Evolutionary conservation across 2,113 vertebrate species (phyloP).

Genomic region (Myrmecobius fasciatus): DNA sequence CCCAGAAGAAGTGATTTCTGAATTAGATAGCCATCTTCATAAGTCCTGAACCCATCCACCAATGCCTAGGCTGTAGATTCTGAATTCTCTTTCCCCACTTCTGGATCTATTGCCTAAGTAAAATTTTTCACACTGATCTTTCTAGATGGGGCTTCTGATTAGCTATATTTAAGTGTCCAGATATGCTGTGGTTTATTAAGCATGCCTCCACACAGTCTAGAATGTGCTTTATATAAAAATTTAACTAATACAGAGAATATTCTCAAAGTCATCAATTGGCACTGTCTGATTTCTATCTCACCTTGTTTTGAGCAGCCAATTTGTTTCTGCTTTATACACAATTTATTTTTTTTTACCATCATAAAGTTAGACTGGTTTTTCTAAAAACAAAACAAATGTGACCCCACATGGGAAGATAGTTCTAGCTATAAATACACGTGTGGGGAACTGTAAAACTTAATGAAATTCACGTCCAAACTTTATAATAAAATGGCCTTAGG

Average conservation of each 20-base stretch:
- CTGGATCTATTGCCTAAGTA: neutral
- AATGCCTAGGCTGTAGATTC: neutral
- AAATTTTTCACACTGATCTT: neutral
- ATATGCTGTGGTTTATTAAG: neutral
- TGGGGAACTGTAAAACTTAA: conserved; percentile 67
- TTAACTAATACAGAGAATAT: neutral
- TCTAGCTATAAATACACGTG: conserved; percentile 64
- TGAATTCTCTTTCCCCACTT: neutral
- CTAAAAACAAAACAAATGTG: conserved; percentile 71
- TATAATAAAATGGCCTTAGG: conserved; percentile 65
- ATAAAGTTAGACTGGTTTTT: conserved; percentile 65
- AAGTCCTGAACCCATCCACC: fast-evolving
- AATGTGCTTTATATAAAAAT: neutral
- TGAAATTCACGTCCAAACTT: conserved; percentile 70
- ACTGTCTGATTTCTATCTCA: neutral
- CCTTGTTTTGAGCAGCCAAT: neutral
- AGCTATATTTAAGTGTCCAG: neutral
- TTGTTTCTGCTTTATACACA: conserved; percentile 45
- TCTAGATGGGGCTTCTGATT: neutral
- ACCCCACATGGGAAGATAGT: conserved; percentile 66
- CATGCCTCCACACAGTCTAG: neutral
- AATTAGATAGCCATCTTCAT: neutral
- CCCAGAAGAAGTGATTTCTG: neutral
- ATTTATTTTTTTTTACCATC: conserved; percentile 17
- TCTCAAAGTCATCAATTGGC: neutral